Evolutionary conservation across 2,888 invertebrate genomes (phyloP), one percentile per base, ranked within the genome.

Genomic region (Stenchaetothrips biformis): DNA sequence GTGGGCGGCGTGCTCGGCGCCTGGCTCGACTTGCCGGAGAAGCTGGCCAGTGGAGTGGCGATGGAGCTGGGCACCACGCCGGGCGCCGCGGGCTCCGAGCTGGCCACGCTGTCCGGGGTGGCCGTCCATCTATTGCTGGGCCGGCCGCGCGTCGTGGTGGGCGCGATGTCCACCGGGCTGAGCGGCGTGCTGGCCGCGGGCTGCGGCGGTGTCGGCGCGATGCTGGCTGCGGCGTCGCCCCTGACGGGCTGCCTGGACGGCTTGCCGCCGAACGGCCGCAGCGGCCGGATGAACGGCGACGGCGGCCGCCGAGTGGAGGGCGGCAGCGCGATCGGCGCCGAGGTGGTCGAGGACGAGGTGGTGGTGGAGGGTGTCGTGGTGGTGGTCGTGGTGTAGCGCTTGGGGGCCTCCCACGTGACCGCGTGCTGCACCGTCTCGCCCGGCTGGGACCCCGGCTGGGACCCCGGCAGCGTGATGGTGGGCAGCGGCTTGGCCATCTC

Each of bases 401-500:
- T 74, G 21, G 67, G 67, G 21, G 67, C 9, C 6, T 74, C 67
- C 67, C 67, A 74, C 67, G 67, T 74, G 21, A 74, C 67, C 67
- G 21, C 67, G 67, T 74, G 67, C 67, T 74, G 67, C 25, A 74
- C 67, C 9, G 67, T 74, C 67, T 74, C 67, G 67, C 67, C 67
- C 25, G 67, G 9, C 25, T 74, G 67, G 25, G 67, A 25, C 25
- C 67, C 67, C 0, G 67, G 67, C 67, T 74, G 67, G 21, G 67
- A 25, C 25, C 67, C 67, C 0, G 67, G 67, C 67, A 74, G 67
- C 21, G 67, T 11, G 67, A 74, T 21, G 67, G 67, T n/a, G 21
- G 67, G 67, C 25, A 74, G 25, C 21, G 67, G 67, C 67, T 74
- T 74, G 67, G 67, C 67, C 67, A 74, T 74, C 67, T 74, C 67